Base-by-base conservation (phyloP, 2,797 vertebrate genomes). In the Coendou prehensilis region DNA sequence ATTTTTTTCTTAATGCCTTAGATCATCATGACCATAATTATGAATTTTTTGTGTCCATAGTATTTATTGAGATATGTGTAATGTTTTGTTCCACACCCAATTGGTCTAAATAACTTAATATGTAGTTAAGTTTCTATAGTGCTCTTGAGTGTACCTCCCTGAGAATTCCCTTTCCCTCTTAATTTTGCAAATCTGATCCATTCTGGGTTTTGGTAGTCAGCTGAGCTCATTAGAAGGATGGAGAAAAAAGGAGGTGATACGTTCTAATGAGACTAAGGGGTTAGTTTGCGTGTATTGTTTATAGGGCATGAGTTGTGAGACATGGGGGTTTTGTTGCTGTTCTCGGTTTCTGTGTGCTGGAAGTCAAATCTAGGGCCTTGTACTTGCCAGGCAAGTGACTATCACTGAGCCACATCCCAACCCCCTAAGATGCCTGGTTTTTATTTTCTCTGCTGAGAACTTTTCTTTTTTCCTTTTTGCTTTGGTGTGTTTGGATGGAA, bases 1-100 rank as follows among this genome's bases (percentile, higher is more conserved):
- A 79, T 54, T 92, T 93, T 73, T 76, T 71, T 20, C 61, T 92
- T 47, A n/a, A 82, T 84, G 71, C 88, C 79, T 95, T 82, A 94
- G 45, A 45, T 88, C 56, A 50, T 91, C 28, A 26, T 91, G n/a
- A 76, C 30, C 64, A 33, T 85, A 89, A n/a, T 87, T 87, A 63
- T 52, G 15, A 93, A 56, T 87, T 73, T 93, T 91, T 91, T 50
- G 52, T 73, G 45, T 28, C 63, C 22, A 50, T 91, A 57, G n/a
- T 89, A 63, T 89, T 93, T 71, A 69, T 26, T 71, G 92, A 91
- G 18, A n/a, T 50, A 26, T 41, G 6, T 83, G 23, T 69, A 47
- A 37, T 95, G 85, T 92, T 91, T 67, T 59, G 4, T 71, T 69
- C 61, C 22, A 22, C 20, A 23, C 15, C 11, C 63, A 64, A 61